Evolutionary conservation across 1,140 invertebrate species (phyloP), one percentile per base, ranked within the genome.

Genomic region (Micrasema minimum): DNA sequence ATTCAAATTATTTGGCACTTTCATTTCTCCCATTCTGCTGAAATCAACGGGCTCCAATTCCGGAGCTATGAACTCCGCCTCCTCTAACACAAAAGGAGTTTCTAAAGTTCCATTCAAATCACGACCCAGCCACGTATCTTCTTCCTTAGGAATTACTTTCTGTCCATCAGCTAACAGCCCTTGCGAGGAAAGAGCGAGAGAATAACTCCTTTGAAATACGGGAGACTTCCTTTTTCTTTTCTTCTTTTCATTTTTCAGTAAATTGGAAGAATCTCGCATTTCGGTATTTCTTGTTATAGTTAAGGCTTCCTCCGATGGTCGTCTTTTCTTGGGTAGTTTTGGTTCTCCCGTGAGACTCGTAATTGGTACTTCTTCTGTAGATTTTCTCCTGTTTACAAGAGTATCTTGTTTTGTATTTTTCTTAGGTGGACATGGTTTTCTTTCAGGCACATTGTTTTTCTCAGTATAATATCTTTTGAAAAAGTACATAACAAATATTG

Each of bases 1-100:
- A 37, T 57, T 62, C 10, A 69, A 35, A n/a, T 51, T 69, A 18
- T 51, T 69, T 45, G 37, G 77, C 26, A 72, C 75, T 18, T 51
- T 20, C 2, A 66, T 71, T 26, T 71, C 55, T 4, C 72, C 71
- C 12, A 59, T 76, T 14, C 79, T 81, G 9, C 75, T 79, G 66
- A 85, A 83, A 66, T 82, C 79, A 50, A 81, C 78, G 0, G 81
- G 81, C 59, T 85, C 82, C 4, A 81, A 46, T 16, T 84, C 82
- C 0, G 83, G 83, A 12, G 81, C 79, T 51, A 80, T 79, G 69
- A 79, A 84, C 65, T 84, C 83, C 2, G 79, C 78, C 48, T 84
- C 83, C 65, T 85, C 83, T 38, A 84, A 66, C 1, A 80, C 77
- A 72, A 85, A 80, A 0, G 81, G 78, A 48, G 80, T 82, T 11